Conservation (phyloP, 2,797 vertebrate species). For the Tangara arthus region DNA sequence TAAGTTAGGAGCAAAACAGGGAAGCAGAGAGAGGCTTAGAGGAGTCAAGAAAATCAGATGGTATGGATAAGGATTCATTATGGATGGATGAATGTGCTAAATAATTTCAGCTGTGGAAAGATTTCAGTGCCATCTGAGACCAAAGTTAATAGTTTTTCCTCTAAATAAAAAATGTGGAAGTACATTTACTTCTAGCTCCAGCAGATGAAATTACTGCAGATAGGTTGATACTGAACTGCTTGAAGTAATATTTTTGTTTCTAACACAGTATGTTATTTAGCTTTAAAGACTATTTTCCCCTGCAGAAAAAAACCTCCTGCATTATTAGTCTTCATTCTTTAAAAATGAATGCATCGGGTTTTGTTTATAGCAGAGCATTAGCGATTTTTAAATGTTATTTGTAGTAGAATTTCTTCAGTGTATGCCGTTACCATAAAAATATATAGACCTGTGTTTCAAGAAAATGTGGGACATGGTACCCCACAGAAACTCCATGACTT, state of each 20-base stretch:
- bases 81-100: neutral
- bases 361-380: neutral
- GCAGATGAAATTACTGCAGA: neutral
- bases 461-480: neutral
- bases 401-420: neutral
- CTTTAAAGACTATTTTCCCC: neutral
- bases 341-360: neutral
- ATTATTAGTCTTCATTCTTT: neutral
- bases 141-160: neutral
- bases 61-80: neutral
- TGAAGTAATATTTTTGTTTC: neutral
- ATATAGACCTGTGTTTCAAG: neutral
- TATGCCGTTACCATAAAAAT: neutral
- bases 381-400: neutral
- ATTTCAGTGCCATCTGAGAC: neutral
- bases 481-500: neutral
- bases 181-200: neutral
- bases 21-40: neutral
- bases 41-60: neutral
- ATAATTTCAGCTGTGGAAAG: neutral
- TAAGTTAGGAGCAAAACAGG: neutral
- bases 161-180: conserved; percentile 19
- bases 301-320: neutral
- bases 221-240: neutral
- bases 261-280: neutral